Base-by-base conservation (phyloP, 2,797 vertebrate genomes). In the Cuniculus paca region DNA sequence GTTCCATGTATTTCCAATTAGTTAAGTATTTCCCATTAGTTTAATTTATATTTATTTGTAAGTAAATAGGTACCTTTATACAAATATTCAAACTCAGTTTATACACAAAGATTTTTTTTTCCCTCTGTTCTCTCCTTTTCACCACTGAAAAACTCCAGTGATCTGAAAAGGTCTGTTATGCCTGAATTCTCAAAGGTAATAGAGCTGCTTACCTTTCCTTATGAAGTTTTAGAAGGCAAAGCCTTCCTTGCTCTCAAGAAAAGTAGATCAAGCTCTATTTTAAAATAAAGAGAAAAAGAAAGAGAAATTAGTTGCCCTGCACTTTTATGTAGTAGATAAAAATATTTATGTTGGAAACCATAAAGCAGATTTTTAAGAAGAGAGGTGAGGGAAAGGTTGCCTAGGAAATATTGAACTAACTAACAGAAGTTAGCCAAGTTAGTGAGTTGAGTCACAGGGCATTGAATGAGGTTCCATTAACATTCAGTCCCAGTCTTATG, bases 401-500 rank as follows among this genome's bases (percentile, higher is more conserved):
- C 68, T 42, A 22, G 11, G 19, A 50, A 82, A 56, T 34, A 4
- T 0, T 70, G 61, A 28, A 26, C 50, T 84, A 39, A 39, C 19
- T 36, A 36, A 1, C 1, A 45, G 22, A 13, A 45, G 24, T 45
- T 45, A 6, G 39, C 45, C 6, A 39, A 74, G 24, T 45, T 26
- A 26, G 4, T 42, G 20, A n/a, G 1, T 78, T 8, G 22, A 48
- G n/a, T 58, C 16, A 22, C 28, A 70, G 42, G 10, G 11, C n/a
- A 36, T 0, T 52, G 68, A 52, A 12, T n/a, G 16, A 50, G 20
- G 34, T 7, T 11, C 34, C 42, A 5, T 68, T 50, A 92, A 42
- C 28, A 58, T 0, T 13, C 42, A 60, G n/a, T 28, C 9, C 0
- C 13, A 45, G 2, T 13, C 4, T 10, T 42, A 1, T 31, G 0